phyloP scores from a whole-genome alignment of 2,113 vertebrate genomes.

The Brachypodius melanocephalos region DNA sequence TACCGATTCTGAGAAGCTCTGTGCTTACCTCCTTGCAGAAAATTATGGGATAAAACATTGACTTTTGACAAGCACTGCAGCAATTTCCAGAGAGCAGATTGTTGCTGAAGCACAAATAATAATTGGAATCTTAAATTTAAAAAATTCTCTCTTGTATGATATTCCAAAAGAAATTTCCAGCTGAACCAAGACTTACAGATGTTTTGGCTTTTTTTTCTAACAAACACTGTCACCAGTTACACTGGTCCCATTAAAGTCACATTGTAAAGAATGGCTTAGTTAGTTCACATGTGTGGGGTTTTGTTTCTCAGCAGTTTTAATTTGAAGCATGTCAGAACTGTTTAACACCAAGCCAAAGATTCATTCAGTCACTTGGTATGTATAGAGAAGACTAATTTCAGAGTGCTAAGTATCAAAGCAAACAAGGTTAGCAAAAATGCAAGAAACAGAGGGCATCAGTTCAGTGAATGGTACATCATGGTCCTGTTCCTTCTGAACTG shows the following conservation, averaged over 20 bases:
- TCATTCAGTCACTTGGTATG: background rate
- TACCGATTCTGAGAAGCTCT: fast-evolving
- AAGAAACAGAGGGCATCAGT: background rate
- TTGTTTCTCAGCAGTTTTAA: background rate
- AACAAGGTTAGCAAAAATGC: background rate
- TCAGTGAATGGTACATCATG: background rate
- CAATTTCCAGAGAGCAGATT: background rate
- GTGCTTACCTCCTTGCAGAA: background rate
- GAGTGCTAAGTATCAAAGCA: background rate
- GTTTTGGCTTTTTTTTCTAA: background rate
- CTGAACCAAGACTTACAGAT: background rate
- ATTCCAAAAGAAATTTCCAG: background rate
- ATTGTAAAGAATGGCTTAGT: background rate
- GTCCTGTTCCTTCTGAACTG: background rate
- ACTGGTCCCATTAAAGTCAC: background rate
- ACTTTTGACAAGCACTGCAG: background rate
- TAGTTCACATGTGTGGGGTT: background rate
- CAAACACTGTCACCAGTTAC: background rate
- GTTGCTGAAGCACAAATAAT: background rate
- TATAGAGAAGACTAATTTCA: background rate
- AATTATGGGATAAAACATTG: background rate
- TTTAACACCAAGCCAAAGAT: background rate
- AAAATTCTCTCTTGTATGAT: background rate
- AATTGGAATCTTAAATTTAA: background rate
- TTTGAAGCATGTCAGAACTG: background rate